Evolutionary conservation across 1,140 invertebrate species (phyloP).

Genomic region (Elymnias hypermnestra): DNA sequence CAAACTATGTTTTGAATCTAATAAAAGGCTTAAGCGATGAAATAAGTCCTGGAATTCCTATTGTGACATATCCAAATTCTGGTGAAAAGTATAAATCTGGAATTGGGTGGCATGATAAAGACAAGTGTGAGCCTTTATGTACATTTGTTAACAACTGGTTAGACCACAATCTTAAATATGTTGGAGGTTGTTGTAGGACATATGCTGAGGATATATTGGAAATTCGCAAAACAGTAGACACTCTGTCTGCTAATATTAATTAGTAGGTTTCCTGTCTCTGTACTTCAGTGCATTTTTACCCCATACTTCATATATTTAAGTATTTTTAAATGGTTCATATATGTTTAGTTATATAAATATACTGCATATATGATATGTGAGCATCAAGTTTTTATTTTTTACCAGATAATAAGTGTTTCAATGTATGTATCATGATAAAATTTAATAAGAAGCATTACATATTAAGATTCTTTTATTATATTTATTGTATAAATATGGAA

Average conservation of each 20-base stretch:
- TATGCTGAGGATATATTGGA: slow-evolving; percentile 79
- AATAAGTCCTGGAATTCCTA: slow-evolving; percentile 49
- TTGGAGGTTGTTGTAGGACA: slow-evolving; percentile 89
- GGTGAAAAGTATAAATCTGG: slow-evolving; percentile 76
- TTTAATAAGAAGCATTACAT: too few relatives aligned
- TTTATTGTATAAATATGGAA: too few relatives aligned
- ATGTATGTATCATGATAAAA: too few relatives aligned
- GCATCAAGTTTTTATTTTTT: too few relatives aligned
- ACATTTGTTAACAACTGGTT: slow-evolving; percentile 83
- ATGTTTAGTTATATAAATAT: too few relatives aligned
- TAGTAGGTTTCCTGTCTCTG: too few relatives aligned
- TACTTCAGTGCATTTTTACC: too few relatives aligned
- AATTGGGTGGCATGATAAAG: slow-evolving; percentile 77
- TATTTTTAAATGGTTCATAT: too few relatives aligned
- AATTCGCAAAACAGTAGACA: slow-evolving; percentile 64
- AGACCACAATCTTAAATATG: slow-evolving; percentile 81
- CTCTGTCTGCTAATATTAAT: slow-evolving; percentile 38
- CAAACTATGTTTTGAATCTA: slow-evolving; percentile 76
- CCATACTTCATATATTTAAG: too few relatives aligned
- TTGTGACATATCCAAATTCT: slow-evolving; percentile 85
- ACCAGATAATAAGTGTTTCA: too few relatives aligned
- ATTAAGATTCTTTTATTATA: too few relatives aligned
- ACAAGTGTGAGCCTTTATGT: slow-evolving; percentile 74
- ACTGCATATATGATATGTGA: too few relatives aligned
- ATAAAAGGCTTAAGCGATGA: slow-evolving; percentile 71